Base-by-base conservation (phyloP, 2,113 vertebrate species). In the Menura novaehollandiae region DNA sequence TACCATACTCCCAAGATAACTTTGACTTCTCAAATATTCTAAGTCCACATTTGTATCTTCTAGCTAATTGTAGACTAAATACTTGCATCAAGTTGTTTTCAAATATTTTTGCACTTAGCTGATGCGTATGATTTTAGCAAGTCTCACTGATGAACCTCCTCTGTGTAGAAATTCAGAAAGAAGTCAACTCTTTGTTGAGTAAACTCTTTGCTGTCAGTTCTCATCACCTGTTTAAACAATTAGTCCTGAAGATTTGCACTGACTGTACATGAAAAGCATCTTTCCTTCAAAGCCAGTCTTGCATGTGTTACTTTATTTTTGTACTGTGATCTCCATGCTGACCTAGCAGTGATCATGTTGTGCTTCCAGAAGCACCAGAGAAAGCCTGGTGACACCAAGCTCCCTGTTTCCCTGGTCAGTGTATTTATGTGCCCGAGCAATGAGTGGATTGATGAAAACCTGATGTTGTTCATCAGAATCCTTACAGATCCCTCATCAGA, bases 321-420 rank as follows among this genome's bases (percentile, higher is more conserved):
- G 41, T 22, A 28, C 27, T 23, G 30, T 1, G 2, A 0, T 9
- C 5, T 59, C 37, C 3, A 0, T 12, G 13, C 10, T 4, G 47
- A n/a, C 15, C 9, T 32, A 44, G 6, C 21, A 7, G 6, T 23
- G 17, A 83, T 16, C 1, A 1, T 3, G 6, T 19, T 33, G 41
- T 74, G 33, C 46, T 33, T 35, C 15, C 44, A 74, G 27, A 37
- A 91, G n/a, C 33, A 35, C 2, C 4, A 46, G 3, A 6, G 47
- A 53, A 79, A 68, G 35, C 16, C 23, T 68, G 35, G 11, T 19
- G 4, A 13, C 13, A 89, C 37, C 21, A 44, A 67, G n/a, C 1
- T 85, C 41, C 15, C 32, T 1, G 1, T 82, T 75, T 37, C 24
- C 24, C 72, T 44, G 23, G 62, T 60, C 35, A 5, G n/a, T 19